Base-by-base conservation (phyloP, 1,140 invertebrate genomes). In the Tetragonula clypearis region DNA sequence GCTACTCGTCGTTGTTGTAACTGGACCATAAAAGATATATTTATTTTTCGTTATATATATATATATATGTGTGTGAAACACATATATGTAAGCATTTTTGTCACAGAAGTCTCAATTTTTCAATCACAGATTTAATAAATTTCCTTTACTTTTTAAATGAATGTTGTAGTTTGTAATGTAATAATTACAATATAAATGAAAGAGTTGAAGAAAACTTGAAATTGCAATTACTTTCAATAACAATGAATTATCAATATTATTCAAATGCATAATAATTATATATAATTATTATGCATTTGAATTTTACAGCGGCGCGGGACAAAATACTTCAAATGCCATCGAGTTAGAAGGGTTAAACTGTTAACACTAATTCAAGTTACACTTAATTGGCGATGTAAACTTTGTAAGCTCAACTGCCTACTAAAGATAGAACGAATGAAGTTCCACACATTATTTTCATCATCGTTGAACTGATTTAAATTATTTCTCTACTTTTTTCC, bases 1-100 rank as follows among this genome's bases (percentile, higher is more conserved):
- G 21, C 23, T 66, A 23, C 55, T 66, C 23, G 41, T 19, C 12
- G 65, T 66, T 11, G 41, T 41, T 26, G 60, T 49, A 0, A 35
- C 83, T 85, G 41, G 23, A 74, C 26, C 56, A 30, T 56, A 12
- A 30, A 68, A 62, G 30, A 72, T 19, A 62, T 21, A n/a, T 30
- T 65, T 65, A 49, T 35, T 15, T 14, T 75, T 49, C 26, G 17
- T 14, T 11, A 41, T 41, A 41, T 41, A 41, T 41, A 41, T 41
- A 41, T 41, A 41, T 41, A 0, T 41, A 1, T 41, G 41, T 41
- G 19, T 30, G 30, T 30, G 30, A 1, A 1, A 12, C 0, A 66
- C 86, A 86, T 2, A 55, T 21, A 3, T 41, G 6, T 41, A 49
- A 17, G 75, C 14, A 58, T 21, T 21, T 58, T 76, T 76, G 14